Percentiles rank a stretch among this genome's conserved stretches.
phyloP scores from a whole-genome alignment of 2,797 vertebrate species.

The Arnoldichthys spilopterus region DNA sequence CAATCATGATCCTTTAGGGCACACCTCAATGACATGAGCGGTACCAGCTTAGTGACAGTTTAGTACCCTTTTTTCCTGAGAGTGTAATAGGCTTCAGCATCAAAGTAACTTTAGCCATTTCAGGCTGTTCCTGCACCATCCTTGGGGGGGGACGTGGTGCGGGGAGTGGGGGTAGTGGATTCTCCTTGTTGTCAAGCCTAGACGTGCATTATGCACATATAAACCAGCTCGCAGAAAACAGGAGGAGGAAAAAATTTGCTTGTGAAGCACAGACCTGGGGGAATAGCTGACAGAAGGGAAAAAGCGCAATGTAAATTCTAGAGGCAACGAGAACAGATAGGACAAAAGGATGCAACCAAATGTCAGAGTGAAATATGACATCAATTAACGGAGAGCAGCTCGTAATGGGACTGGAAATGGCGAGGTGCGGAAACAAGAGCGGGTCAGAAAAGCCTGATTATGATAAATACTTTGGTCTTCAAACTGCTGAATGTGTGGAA shows the following conservation, averaged over 20 bases:
- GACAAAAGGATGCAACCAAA: slow-evolving; percentile 52
- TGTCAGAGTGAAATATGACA: slow-evolving; percentile 63
- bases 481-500: slow-evolving; percentile 48
- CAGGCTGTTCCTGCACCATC: not conserved
- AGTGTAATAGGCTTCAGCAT: not conserved
- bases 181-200: slow-evolving; percentile 15
- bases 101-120: not conserved
- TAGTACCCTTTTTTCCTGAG: too few relatives aligned
- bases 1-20: too few relatives aligned
- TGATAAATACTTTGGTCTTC: slow-evolving; percentile 49
- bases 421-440: slow-evolving; percentile 40
- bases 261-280: slow-evolving; percentile 51
- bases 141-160: not conserved
- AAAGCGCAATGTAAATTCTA: slow-evolving; percentile 53
- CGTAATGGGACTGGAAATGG: slow-evolving; percentile 54
- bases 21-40: too few relatives aligned
- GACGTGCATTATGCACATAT: slow-evolving; percentile 28
- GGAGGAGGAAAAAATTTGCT: slow-evolving; percentile 48
- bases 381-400: slow-evolving; percentile 57
- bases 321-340: slow-evolving; percentile 37
- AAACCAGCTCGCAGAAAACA: slow-evolving; percentile 38
- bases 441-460: slow-evolving; percentile 41
- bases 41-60: too few relatives aligned
- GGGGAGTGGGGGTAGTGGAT: not conserved
- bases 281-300: slow-evolving; percentile 59